Evolutionary conservation across 2,888 invertebrate genomes (phyloP).

Genomic region (Drosophila percnosoma): DNA sequence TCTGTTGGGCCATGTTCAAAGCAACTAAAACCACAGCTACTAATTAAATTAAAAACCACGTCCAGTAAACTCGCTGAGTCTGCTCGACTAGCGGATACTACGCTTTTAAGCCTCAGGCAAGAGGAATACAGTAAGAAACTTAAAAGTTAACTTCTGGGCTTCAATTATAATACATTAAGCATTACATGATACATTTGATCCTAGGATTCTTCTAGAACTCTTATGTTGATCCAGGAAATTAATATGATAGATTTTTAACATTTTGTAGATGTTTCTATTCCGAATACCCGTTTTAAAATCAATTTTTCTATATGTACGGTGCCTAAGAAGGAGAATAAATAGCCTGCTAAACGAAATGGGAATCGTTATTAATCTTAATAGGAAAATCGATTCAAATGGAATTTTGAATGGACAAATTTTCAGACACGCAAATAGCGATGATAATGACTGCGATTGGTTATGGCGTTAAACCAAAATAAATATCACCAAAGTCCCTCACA

Average conservation of each 20-base stretch:
- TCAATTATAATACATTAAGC: too few species aligned
- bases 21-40: slow-evolving; percentile 10
- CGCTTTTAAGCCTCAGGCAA: neutral
- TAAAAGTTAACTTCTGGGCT: too few species aligned
- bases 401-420: slow-evolving; percentile 47
- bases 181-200: neutral
- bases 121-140: too few species aligned
- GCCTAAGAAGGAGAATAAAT: slow-evolving; percentile 6
- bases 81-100: neutral
- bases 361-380: slow-evolving; percentile 50
- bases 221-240: too few species aligned
- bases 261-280: neutral
- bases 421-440: slow-evolving; percentile 43
- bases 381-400: slow-evolving; percentile 50
- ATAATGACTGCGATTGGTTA: slow-evolving; percentile 11
- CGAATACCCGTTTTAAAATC: neutral
- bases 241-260: neutral
- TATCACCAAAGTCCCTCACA: slow-evolving; percentile 25
- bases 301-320: neutral
- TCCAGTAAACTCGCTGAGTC: neutral
- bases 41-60: slow-evolving; percentile 25
- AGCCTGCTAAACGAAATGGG: slow-evolving; percentile 19
- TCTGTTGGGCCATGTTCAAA: neutral
- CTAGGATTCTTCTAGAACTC: neutral
- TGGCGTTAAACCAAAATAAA: slow-evolving; percentile 61